Conservation (phyloP, 2,888 invertebrate genomes). For the Melangyna quadrimaculata region DNA sequence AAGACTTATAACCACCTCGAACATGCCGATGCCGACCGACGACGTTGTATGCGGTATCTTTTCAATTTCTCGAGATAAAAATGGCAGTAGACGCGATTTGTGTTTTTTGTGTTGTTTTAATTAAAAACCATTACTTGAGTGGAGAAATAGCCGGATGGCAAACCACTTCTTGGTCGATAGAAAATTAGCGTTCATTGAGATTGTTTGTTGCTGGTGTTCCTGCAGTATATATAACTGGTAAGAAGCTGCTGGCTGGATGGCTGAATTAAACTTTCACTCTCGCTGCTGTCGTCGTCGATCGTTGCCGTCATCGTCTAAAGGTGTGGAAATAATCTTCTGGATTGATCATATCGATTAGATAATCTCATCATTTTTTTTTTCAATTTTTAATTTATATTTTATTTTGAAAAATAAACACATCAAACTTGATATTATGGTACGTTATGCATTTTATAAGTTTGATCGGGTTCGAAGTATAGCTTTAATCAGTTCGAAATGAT, state of each 20-base stretch:
- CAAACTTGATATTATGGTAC: conserved; percentile 18
- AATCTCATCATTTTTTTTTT: conserved; percentile 43
- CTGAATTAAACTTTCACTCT: conserved; percentile 48
- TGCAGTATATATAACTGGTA: conserved; percentile 8
- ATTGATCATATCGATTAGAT: conserved; percentile 61
- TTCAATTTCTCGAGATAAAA: conserved; percentile 17
- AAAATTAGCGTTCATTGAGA: conserved; percentile 6
- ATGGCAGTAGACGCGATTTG: conserved; percentile 6
- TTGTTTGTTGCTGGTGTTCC: not conserved
- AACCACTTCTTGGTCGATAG: conserved; percentile 8
- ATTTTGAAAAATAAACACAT: conserved; percentile 33
- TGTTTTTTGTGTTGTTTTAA: not conserved
- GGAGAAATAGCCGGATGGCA: conserved; percentile 28
- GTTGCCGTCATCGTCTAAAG: not conserved
- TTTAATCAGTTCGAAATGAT: conserved; percentile 8
- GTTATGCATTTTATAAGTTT: conserved; percentile 18
- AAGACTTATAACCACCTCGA: not conserved
- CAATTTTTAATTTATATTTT: not conserved
- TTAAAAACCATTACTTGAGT: conserved; percentile 23
- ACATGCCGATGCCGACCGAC: not conserved
- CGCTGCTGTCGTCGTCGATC: not conserved
- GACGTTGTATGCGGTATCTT: conserved; percentile 10
- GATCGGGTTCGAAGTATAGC: conserved; percentile 3
- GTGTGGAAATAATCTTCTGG: conserved; percentile 48
- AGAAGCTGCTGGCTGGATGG: not conserved